Percentiles rank a stretch among this genome's conserved stretches.
Evolutionary conservation across 2,113 vertebrate genomes (phyloP).

Genomic region (Notothenia rossii): DNA sequence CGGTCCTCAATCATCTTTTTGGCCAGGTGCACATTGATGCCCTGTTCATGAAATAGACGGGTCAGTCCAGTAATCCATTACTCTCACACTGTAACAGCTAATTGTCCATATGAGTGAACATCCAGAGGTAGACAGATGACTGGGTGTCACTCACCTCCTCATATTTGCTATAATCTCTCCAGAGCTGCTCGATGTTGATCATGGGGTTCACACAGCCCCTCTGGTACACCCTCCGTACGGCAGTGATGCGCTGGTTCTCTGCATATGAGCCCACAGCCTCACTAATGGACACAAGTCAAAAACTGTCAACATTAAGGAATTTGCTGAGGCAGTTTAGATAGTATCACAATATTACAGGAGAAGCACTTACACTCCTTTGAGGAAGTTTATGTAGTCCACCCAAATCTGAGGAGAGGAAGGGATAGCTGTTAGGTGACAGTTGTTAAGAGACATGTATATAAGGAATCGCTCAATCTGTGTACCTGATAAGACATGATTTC

Average conservation of each 20-base stretch:
- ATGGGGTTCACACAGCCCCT: conserved; percentile 99
- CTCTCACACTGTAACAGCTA: neutral
- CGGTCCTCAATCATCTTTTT: conserved; percentile 99
- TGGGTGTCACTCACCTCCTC: conserved; percentile 89
- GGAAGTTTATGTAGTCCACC: conserved; percentile 99
- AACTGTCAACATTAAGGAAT: neutral
- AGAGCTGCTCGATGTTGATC: conserved; percentile 99
- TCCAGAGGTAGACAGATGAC: neutral
- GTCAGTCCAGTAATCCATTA: neutral
- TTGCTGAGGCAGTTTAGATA: neutral
- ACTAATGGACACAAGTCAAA: conserved; percentile 74
- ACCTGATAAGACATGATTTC: conserved; percentile 99
- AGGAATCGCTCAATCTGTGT: conserved; percentile 33
- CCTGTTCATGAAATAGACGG: conserved; percentile 79
- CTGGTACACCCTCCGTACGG: conserved; percentile 97
- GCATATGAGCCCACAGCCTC: conserved; percentile 99
- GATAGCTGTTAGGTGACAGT: conserved; percentile 13
- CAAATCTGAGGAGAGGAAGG: conserved; percentile 90
- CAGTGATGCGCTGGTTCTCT: conserved; percentile 99
- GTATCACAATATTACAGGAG: neutral
- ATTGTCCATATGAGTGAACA: neutral
- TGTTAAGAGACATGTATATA: neutral
- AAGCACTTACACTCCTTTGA: conserved; percentile 98
- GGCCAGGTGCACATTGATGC: conserved; percentile 98
- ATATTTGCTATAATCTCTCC: conserved; percentile 99